Evolutionary conservation across 2,888 invertebrate species (phyloP).

Genomic region (Pasiphila rectangulata): DNA sequence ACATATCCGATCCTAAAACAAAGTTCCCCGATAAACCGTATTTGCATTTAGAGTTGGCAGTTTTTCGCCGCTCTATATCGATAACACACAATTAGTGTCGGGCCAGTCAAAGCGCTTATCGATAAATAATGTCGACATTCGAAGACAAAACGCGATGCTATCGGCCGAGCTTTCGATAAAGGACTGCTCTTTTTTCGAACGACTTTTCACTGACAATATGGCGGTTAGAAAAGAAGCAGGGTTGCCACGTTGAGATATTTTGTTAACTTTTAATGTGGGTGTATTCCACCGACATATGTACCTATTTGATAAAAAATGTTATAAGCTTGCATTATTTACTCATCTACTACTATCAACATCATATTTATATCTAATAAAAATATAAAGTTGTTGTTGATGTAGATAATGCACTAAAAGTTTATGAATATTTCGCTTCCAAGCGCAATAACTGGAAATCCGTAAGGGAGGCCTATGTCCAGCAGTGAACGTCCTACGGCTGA

Average conservation of each 20-base stretch:
- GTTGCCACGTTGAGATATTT: not conserved
- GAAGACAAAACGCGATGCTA: constrained; percentile 73
- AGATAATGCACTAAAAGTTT: too few species aligned
- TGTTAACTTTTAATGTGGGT: not conserved
- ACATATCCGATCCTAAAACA: constrained; percentile 26
- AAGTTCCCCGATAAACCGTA: constrained; percentile 39
- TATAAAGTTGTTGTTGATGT: too few species aligned
- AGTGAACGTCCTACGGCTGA: too few species aligned
- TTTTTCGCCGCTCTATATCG: constrained; percentile 50
- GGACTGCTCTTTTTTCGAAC: constrained; percentile 21
- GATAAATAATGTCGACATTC: constrained; percentile 64
- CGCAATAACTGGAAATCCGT: too few species aligned
- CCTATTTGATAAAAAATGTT: too few species aligned
- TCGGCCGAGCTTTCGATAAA: constrained; percentile 40
- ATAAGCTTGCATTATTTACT: too few species aligned
- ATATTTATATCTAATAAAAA: too few species aligned
- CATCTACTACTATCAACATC: too few species aligned
- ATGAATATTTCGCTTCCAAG: too few species aligned
- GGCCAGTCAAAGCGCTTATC: constrained; percentile 59
- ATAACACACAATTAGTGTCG: constrained; percentile 75
- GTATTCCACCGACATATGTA: too few species aligned
- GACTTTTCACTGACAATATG: constrained; percentile 25
- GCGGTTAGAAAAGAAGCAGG: constrained; percentile 17
- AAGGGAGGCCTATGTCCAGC: too few species aligned
- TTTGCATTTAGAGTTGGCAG: constrained; percentile 54